Evolutionary conservation across 2,888 invertebrate genomes (phyloP).

Genomic region (Cyaniris semiargus): DNA sequence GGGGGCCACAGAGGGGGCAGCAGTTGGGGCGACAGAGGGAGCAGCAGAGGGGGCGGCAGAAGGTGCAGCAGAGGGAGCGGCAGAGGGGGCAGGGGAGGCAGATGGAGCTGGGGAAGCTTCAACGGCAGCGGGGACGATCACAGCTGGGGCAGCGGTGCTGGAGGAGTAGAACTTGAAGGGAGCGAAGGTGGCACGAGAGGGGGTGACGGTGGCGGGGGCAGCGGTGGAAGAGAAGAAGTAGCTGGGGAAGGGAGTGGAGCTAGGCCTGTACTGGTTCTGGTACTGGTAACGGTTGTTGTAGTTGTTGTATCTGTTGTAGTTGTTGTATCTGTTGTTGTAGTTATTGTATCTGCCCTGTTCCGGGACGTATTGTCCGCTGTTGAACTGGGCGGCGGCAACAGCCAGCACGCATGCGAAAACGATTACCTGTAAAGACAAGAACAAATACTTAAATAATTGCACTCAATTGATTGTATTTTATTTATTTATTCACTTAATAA

Average conservation of each 20-base stretch:
- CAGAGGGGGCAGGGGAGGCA: constrained; percentile 33
- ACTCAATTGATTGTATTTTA: background rate
- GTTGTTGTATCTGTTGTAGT: constrained; percentile 34
- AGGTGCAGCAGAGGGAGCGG: constrained; percentile 8
- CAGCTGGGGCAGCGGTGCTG: constrained; percentile 28
- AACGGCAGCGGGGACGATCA: constrained; percentile 28
- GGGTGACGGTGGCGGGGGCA: background rate
- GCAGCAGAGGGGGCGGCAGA: constrained; percentile 30
- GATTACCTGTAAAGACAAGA: constrained; percentile 43
- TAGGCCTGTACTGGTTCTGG: constrained; percentile 33
- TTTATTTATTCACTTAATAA: constrained; percentile 5
- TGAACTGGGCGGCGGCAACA: constrained; percentile 57
- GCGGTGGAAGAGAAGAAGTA: constrained; percentile 22
- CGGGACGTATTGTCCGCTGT: constrained; percentile 39
- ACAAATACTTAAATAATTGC: background rate
- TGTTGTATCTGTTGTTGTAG: constrained; percentile 38
- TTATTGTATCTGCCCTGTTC: constrained; percentile 40
- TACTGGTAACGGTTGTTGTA: constrained; percentile 39
- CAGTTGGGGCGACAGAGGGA: constrained; percentile 33
- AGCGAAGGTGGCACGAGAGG: constrained; percentile 11
- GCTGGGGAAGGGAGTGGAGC: constrained; percentile 31
- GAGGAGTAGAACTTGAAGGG: constrained; percentile 19
- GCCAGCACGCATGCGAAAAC: constrained; percentile 58
- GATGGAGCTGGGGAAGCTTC: constrained; percentile 33
- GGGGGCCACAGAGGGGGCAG: constrained; percentile 30